phyloP scores from a whole-genome alignment of 2,888 invertebrate genomes.

The Cacoxenus indagator region DNA sequence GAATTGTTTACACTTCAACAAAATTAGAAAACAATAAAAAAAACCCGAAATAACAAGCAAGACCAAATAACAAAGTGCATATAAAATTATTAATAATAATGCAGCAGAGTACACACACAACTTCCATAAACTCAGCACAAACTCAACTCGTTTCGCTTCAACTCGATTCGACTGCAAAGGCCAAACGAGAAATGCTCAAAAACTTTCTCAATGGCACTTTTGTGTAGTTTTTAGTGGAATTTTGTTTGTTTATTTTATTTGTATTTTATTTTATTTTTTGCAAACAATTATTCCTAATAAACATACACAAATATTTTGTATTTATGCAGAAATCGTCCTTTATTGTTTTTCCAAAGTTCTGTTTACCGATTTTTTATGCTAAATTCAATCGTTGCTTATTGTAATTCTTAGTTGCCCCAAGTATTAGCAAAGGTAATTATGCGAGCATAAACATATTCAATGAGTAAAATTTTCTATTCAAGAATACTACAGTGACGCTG shows the following conservation, averaged over 20 bases:
- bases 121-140: not conserved
- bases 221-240: not conserved
- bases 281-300: slow-evolving; percentile 17
- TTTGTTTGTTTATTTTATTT: not conserved
- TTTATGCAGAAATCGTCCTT: too few species aligned
- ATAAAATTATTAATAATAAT: not conserved
- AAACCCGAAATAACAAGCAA: slow-evolving; percentile 33
- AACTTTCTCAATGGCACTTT: slow-evolving; percentile 11
- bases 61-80: not conserved
- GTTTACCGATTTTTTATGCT: too few species aligned
- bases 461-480: not conserved
- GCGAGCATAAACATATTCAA: too few species aligned
- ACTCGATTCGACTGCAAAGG: slow-evolving; percentile 28
- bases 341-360: too few species aligned
- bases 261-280: not conserved
- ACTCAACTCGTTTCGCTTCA: too few species aligned
- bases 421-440: too few species aligned
- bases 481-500: too few species aligned
- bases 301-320: slow-evolving; percentile 15
- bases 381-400: too few species aligned
- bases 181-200: not conserved
- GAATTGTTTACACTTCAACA: not conserved
- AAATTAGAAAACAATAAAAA: not conserved
- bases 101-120: not conserved
- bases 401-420: too few species aligned